Conservation (phyloP, 2,888 invertebrate genomes). For the Cryptocephalus moraei region DNA sequence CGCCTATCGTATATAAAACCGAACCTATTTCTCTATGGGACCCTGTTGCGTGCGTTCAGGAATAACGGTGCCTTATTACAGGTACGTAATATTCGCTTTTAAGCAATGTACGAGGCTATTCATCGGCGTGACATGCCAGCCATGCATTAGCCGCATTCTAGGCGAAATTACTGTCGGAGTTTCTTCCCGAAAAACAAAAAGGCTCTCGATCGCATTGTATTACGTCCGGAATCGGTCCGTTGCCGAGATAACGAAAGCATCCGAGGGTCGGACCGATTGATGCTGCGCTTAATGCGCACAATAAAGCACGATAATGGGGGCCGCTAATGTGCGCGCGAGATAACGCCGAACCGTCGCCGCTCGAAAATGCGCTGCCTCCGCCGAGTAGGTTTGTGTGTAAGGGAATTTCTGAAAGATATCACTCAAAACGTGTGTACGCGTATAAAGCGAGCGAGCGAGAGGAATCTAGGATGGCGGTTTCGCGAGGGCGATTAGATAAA, state of each 20-base stretch:
- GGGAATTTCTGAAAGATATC: constrained; percentile 11
- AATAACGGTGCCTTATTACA: constrained; percentile 18
- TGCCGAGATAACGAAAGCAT: too few species aligned
- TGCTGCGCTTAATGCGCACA: constrained; percentile 19
- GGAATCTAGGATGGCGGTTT: too few species aligned
- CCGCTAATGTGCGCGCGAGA: neutral
- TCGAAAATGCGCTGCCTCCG: too few species aligned
- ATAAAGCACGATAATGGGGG: constrained; percentile 29
- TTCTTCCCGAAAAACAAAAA: too few species aligned
- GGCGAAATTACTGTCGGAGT: too few species aligned
- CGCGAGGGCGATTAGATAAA: too few species aligned
- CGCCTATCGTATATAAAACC: neutral
- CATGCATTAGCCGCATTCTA: too few species aligned
- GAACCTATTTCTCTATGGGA: constrained; percentile 5
- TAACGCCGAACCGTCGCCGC: too few species aligned
- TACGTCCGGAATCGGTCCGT: too few species aligned
- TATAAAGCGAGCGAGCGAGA: too few species aligned
- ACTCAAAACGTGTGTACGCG: constrained; percentile 4
- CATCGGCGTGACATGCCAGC: constrained; percentile 3
- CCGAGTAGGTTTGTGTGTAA: constrained; percentile 13
- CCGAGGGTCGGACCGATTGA: too few species aligned
- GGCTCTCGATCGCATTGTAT: too few species aligned
- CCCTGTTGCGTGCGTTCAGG: constrained; percentile 13
- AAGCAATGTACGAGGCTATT: constrained; percentile 15
- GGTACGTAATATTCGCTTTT: constrained; percentile 13